Percentiles rank a stretch among this genome's conserved stretches.
These are phyloP conservation scores for Steinernema khuongi DNA, from an alignment of 1,140 invertebrate genomes.

Conservation along the genomic window DNA sequence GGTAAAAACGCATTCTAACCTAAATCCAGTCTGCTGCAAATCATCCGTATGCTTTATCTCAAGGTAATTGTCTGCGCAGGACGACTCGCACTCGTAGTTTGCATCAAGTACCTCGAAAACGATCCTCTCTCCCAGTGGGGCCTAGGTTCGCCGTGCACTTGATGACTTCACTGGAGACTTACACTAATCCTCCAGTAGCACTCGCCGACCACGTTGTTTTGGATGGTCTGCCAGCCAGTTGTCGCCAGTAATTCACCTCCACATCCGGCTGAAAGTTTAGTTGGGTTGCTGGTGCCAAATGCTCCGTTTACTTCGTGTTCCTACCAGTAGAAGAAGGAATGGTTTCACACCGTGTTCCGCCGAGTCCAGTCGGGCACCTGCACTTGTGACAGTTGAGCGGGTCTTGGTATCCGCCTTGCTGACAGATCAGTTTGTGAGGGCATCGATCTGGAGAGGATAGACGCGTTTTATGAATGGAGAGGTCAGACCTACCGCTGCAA, in stretches of 20 bases:
- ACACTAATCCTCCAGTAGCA: conserved; percentile 32
- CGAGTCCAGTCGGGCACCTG: conserved; percentile 35
- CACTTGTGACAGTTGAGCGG: conserved; percentile 35
- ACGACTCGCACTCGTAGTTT: conserved; percentile 36
- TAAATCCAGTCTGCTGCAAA: conserved; percentile 38
- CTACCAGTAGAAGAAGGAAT: conserved; percentile 26
- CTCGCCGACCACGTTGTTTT: conserved; percentile 23
- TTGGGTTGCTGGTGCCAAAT: conserved; percentile 13
- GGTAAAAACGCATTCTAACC: conserved; percentile 13
- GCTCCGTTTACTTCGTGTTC: background rate
- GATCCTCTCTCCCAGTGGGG: conserved; percentile 23
- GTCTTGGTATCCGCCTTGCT: conserved; percentile 37
- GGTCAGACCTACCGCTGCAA: conserved; percentile 21
- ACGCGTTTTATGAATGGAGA: background rate
- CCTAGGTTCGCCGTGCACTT: conserved; percentile 16
- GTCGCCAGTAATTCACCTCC: conserved; percentile 35
- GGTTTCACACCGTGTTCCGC: conserved; percentile 27
- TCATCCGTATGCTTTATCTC: conserved; percentile 36
- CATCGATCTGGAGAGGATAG: conserved; percentile 27
- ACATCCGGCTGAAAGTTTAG: conserved; percentile 33
- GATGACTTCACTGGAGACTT: conserved; percentile 30
- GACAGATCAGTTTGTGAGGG: conserved; percentile 25
- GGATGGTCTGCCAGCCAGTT: conserved; percentile 28
- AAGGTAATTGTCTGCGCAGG: conserved; percentile 36
- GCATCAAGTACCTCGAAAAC: conserved; percentile 35